Conservation (phyloP, 2,797 vertebrate species). For the Monodelphis domestica region DNA sequence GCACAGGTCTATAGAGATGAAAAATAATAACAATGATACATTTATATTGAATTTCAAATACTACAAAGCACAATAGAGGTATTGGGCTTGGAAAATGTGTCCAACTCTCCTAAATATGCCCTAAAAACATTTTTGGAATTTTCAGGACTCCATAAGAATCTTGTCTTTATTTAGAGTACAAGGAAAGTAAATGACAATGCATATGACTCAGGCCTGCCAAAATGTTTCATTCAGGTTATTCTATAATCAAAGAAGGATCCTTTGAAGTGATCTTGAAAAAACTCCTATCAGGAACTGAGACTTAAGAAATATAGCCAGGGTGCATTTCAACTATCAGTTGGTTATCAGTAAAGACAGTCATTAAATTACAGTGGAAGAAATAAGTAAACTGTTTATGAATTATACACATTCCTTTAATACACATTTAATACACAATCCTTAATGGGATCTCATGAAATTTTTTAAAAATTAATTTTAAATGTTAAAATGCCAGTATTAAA, state of each 20-base stretch:
- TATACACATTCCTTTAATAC: background rate
- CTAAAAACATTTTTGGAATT: background rate
- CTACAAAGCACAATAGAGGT: too few species aligned
- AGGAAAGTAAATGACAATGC: background rate
- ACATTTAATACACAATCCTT: too few species aligned
- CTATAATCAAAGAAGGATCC: background rate
- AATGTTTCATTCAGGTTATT: background rate
- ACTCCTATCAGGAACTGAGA: background rate
- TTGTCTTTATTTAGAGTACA: background rate
- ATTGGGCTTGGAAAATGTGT: too few species aligned
- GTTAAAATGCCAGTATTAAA: background rate
- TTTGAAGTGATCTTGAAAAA: background rate
- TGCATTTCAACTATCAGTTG: background rate
- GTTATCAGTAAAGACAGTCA: background rate
- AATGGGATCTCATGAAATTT: background rate
- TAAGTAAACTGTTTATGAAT: conserved; percentile 25
- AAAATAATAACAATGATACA: background rate
- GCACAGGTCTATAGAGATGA: conserved; percentile 2
- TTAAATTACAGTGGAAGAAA: conserved; percentile 46
- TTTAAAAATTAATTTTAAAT: background rate
- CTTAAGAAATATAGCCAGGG: background rate
- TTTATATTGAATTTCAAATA: too few species aligned
- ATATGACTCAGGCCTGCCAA: background rate
- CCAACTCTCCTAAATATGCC: too few species aligned
- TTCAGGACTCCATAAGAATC: background rate